Evolutionary conservation across 2,113 vertebrate genomes (phyloP), one percentile per base, ranked within the genome.

Genomic region (Takifugu flavidus): DNA sequence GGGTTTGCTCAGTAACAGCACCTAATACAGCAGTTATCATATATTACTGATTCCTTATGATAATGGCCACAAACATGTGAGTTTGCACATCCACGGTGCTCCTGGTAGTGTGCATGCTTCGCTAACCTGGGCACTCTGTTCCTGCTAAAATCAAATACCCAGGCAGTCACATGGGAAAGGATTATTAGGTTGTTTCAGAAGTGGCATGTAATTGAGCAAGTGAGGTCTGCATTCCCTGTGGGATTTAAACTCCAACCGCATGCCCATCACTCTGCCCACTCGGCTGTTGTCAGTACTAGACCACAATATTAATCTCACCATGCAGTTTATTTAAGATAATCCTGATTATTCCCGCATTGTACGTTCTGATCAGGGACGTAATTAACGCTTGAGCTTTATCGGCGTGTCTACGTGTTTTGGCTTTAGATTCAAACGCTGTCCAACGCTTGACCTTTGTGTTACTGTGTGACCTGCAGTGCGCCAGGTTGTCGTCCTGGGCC

Each of bases 401-500:
- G n/a, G 4, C 49, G 47, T 56, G 15, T 65, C 25, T 51, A n/a
- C 39, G 20, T 55, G 27, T 44, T 59, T 47, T 2, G 13, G 14
- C 45, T 39, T 39, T 39, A 10, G 5, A 31, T 31, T 31, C 29
- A 31, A 6, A 31, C 29, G 4, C 1, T 31, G 29, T 31, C 5
- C 7, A 31, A 4, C 20, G 4, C 29, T n/a, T 14, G 3, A 45
- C 52, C 2, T 39, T 50, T 59, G 5, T 79, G 26, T 58, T 39
- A 49, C 42, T 72, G 20, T 78, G 3, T 73, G 27, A 71, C 55
- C 72, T 86, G 47, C 84, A 98, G 95, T 91, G 86, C 77, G 91
- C 63, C 94, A 93, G 87, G 68, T 91, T 77, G 50, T 88, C 64
- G 85, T 92, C 51, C 67, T 94, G 83, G 82, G 89, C 44, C 88